Evolutionary conservation across 2,113 vertebrate species (phyloP), one percentile per base, ranked within the genome.

Genomic region (Nerophis ophidion): DNA sequence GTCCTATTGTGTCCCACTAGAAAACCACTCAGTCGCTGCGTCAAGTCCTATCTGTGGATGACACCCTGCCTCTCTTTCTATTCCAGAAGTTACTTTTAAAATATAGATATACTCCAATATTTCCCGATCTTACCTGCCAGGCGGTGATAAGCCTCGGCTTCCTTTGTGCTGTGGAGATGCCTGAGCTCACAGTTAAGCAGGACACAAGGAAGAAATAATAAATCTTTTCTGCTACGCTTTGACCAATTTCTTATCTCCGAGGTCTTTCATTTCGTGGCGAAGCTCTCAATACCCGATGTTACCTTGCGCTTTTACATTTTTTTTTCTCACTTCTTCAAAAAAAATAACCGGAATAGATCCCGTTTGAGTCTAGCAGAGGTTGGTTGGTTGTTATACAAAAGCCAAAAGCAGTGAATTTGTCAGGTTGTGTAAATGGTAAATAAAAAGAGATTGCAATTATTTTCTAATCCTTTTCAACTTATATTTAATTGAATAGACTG

Each of bases 201-300:
- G 50, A 66, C 70, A 66, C 70, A 61, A 44, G 66, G 48, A 69
- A n/a, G n/a, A 62, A 73, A 63, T 61, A 60, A 75, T 70, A 55
- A 63, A n/a, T 63, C 50, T 44, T 71, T 74, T 48, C 42, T 49
- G 51, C 45, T 17, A 36, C 48, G 49, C 16, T 52, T 60, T 12
- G 56, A 45, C 34, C 49, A 15, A 71, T 52, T 19, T 61, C n/a
- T 69, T 15, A 38, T 52, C 49, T 45, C 16, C 59, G 46, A 65
- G 58, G 15, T 59, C 46, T 19, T 38, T 48, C 13, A 1, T 60
- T 56, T 70, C 14, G 49, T 66, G 52, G 17, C 53, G 54, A 51
- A 11, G 17, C 11, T 51, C 11, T 14, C 49, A 51, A 51, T 16
- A 34, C 10, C 19, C 26, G 6, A 33, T 14, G 33, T 51, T 51